Base-by-base conservation (phyloP, 2,113 vertebrate species). In the Phyllopteryx taeniolatus region DNA sequence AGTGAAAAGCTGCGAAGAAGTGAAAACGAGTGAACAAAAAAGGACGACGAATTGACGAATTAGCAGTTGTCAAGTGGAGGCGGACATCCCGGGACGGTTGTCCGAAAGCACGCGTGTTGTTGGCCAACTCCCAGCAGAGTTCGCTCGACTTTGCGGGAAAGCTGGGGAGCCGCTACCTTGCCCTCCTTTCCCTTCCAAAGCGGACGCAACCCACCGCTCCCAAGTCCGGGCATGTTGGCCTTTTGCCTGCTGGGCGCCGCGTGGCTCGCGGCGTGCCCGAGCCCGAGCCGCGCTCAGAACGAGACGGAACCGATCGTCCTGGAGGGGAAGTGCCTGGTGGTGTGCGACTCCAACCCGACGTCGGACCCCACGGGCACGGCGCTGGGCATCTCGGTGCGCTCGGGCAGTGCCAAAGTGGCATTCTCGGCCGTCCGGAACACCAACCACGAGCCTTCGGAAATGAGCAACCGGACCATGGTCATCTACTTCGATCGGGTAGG, bases 371-470 rank as follows among this genome's bases (percentile, higher is more conserved):
- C 96, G 27, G 95, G 96, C 81, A 96, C 95, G 0, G 96, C 96
- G 68, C 95, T 98, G 77, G 96, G 96, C 81, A 97, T 98, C 86
- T 97, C 96, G 3, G 96, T 98, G 91, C 95, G 96, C 81, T 98
- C 96, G 0, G 96, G 96, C 61, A 97, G 94, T 91, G 96, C 96
- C 81, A 97, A 97, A 89, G 95, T 97, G 86, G 96, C 96, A 64
- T 98, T 98, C 89, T 97, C 96, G n/a, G 96, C 94, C 54, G 95
- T 97, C 77, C 92, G 96, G 72, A 96, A 96, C 95, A 99, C 96
- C 82, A 98, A 99, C 94, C 97, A 98, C 75, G 97, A 99, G 76
- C 97, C 97, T 60, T 98, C 96, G 54, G 97, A 99, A 93, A 99
- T 99, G 96, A 99, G 97, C 89, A 99, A 98, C 86, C 94, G 95